Evolutionary conservation across 2,888 invertebrate species (phyloP), one percentile per base, ranked within the genome.

Genomic region (Eumerus sabulonum): DNA sequence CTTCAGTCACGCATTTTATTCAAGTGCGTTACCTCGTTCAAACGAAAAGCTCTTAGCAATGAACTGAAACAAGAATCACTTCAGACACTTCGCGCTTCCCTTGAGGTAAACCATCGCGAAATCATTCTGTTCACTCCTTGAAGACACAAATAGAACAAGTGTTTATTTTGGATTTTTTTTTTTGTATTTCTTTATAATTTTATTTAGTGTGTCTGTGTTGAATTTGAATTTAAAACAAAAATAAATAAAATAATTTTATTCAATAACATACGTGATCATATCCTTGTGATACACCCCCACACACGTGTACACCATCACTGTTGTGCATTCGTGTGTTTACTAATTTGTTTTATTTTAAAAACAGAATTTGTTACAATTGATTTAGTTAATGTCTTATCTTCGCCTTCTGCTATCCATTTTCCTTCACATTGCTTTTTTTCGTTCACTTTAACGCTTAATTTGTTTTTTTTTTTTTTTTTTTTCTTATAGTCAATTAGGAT

Each of bases 281-380:
- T 47, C 56, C 71, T 56, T 62, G 47, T 18, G 45, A 48, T 40
- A 36, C 71, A 54, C 42, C 45, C 36, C n/a, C 53, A 17, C 27
- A 40, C 14, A 12, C 17, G 27, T 62, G 27, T 19, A 19, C 12
- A 27, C 19, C 9, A 45, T 7, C 27, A 27, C 7, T 7, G 27
- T 27, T 7, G 7, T 27, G 27, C 7, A 27, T 27, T 7, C 27
- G 54, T 51, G 50, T 71, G 54, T 36, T 56, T 50, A 63, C 56
- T 4, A 56, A 36, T 53, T 42, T 56, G 47, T 71, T 27, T 27
- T 71, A 54, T 18, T 44, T 63, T 71, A 63, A 56, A 56, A 71
- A 71, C 62, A 63, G 56, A 71, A 71, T 71, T 71, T 62, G 71
- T 54, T 71, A 63, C 56, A 71, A 71, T 62, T 62, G 62, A 44